A percentile compares a stretch with the other conserved stretches of the same genome.
phyloP scores from a whole-genome alignment of 2,797 vertebrate species.

The Bryconaethiops microstoma region DNA sequence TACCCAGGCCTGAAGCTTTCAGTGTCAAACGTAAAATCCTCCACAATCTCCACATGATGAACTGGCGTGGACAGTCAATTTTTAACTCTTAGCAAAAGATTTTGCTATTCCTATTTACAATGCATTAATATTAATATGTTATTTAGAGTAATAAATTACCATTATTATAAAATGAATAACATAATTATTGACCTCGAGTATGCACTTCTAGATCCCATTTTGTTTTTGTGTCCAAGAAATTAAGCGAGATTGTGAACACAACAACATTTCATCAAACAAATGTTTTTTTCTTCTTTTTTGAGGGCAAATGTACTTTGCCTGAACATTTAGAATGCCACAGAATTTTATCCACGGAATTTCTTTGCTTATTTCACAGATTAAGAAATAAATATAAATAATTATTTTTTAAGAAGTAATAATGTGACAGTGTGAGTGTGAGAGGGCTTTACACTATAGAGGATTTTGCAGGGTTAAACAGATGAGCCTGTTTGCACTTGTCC shows the following conservation, averaged over 20 bases:
- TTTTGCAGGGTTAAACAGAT: not conserved
- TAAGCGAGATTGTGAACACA: too few relatives aligned
- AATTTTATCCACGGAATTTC: too few relatives aligned
- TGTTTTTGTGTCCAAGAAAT: too few relatives aligned
- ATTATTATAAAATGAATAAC: too few relatives aligned
- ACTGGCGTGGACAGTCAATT: conserved; percentile 1
- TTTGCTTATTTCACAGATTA: not conserved
- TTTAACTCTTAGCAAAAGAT: not conserved
- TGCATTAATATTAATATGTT: not conserved
- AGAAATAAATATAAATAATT: not conserved
- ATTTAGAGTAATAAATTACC: too few relatives aligned
- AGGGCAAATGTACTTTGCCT: too few relatives aligned
- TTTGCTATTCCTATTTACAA: not conserved
- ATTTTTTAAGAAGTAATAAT: too few relatives aligned
- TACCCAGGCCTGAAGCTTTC: conserved; percentile 40
- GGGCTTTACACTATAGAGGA: not conserved
- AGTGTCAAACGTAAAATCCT: conserved; percentile 14
- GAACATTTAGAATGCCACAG: not conserved
- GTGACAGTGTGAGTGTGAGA: not conserved
- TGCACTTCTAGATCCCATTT: too few relatives aligned
- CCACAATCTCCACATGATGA: conserved; percentile 4
- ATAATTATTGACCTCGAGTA: too few relatives aligned
- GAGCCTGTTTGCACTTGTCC: not conserved
- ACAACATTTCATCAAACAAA: too few relatives aligned
- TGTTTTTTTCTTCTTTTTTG: too few relatives aligned